Conservation (phyloP, 2,888 invertebrate genomes). For the Apantesis nais region DNA sequence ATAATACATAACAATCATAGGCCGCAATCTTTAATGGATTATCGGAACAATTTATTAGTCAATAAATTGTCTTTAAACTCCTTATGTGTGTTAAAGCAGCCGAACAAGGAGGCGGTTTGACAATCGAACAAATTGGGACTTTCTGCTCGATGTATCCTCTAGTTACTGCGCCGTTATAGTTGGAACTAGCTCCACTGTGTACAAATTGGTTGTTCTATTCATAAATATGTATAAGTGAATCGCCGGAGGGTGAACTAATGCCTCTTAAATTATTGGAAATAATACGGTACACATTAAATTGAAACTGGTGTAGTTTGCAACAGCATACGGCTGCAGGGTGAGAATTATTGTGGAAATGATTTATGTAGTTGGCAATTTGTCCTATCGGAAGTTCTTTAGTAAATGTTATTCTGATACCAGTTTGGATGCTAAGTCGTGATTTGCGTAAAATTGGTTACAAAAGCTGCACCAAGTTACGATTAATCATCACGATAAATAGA, state of each 20-base stretch:
- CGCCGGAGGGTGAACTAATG: slow-evolving; percentile 70
- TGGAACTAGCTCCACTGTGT: slow-evolving; percentile 23
- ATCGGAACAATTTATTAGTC: slow-evolving; percentile 42
- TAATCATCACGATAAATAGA: not conserved
- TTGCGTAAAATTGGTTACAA: not conserved
- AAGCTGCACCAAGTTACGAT: not conserved
- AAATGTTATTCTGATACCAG: slow-evolving; percentile 19
- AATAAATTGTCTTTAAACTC: slow-evolving; percentile 49
- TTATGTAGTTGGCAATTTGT: slow-evolving; percentile 70
- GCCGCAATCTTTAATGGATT: not conserved
- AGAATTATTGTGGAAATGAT: slow-evolving; percentile 65
- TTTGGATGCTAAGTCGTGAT: slow-evolving; percentile 17
- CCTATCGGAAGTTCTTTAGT: slow-evolving; percentile 64
- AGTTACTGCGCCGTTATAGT: slow-evolving; percentile 60
- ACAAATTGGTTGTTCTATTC: slow-evolving; percentile 68
- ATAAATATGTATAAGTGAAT: slow-evolving; percentile 76
- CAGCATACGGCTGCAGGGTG: slow-evolving; percentile 52
- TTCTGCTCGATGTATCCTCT: slow-evolving; percentile 58
- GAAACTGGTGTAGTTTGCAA: slow-evolving; percentile 65
- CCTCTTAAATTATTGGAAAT: slow-evolving; percentile 71
- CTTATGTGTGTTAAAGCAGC: slow-evolving; percentile 49
- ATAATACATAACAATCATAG: not conserved
- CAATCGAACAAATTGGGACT: slow-evolving; percentile 65
- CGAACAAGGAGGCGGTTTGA: slow-evolving; percentile 55
- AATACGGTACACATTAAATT: slow-evolving; percentile 72